A percentile compares a stretch with the other conserved stretches of the same genome.
phyloP scores from a whole-genome alignment of 1,140 invertebrate species.

The Pseudomyrmex flavicornis region DNA sequence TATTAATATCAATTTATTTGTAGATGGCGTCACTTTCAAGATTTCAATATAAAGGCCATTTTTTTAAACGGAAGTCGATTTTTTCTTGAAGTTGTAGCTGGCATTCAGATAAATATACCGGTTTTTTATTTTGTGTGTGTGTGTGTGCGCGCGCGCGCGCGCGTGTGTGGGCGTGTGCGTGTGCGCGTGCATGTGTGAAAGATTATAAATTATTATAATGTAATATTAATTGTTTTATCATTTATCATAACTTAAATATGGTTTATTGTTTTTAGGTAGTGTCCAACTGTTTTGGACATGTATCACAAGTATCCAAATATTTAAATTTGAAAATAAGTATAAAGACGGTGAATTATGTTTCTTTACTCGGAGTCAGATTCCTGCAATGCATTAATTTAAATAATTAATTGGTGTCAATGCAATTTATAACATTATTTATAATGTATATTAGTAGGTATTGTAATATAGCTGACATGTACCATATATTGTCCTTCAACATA shows the following conservation, averaged over 20 bases:
- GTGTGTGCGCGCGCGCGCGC: too few species aligned
- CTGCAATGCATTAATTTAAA: conserved; percentile 72
- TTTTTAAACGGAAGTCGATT: too few species aligned
- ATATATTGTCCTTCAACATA: conserved; percentile 83
- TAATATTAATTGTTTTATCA: conserved; percentile 11
- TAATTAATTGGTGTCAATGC: conserved; percentile 15
- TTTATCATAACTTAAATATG: too few species aligned
- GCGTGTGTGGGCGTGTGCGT: too few species aligned
- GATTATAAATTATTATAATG: background rate
- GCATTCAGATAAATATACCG: too few species aligned
- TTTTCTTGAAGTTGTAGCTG: too few species aligned
- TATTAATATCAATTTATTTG: too few species aligned
- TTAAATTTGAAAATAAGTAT: conserved; percentile 29
- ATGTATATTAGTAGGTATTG: background rate
- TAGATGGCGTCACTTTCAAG: too few species aligned
- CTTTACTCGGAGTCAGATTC: conserved; percentile 81
- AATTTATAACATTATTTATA: conserved; percentile 15
- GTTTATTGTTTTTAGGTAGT: too few species aligned
- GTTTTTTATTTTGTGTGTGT: too few species aligned
- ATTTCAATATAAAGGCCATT: too few species aligned
- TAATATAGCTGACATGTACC: conserved; percentile 67
- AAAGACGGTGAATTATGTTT: conserved; percentile 18
- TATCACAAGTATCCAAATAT: conserved; percentile 64
- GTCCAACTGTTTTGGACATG: conserved; percentile 20
- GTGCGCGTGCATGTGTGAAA: too few species aligned